phyloP scores from a whole-genome alignment of 92 coral and sea anemone species.

The Epizoanthus ramosus region DNA sequence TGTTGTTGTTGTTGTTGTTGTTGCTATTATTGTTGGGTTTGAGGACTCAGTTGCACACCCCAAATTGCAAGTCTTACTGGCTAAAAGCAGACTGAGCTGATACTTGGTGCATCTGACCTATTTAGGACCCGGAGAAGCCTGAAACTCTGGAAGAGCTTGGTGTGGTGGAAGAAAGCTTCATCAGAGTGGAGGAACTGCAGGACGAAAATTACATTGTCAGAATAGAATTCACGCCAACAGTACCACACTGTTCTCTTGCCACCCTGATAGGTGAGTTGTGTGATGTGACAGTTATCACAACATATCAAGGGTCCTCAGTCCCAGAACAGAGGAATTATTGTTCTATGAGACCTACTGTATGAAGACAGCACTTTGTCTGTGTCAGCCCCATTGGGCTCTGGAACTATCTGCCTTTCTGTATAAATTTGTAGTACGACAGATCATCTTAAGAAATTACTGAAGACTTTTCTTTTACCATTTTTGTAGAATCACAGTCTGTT shows the following conservation, averaged over 20 bases:
- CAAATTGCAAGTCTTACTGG: neutral
- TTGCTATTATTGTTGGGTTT: neutral
- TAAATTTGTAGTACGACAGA: no score
- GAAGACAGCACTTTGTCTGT: no score
- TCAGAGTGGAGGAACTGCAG: constrained; percentile 62
- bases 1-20: no score
- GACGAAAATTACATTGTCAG: constrained; percentile 67
- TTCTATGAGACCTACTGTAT: no score
- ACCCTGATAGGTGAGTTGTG: constrained; percentile 86
- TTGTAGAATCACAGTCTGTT: no score
- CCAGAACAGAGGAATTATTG: no score
- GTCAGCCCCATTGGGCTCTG: no score
- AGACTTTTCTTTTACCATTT: no score
- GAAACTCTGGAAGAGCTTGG: constrained; percentile 91
- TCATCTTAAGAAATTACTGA: no score
- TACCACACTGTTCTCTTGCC: constrained; percentile 99
- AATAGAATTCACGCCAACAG: constrained; percentile 91
- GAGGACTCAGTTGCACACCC: neutral
- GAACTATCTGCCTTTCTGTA: no score
- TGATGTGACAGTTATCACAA: no score
- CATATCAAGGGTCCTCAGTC: no score
- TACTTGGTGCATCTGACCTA: neutral
- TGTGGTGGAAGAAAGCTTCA: constrained; percentile 77
- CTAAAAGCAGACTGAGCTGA: neutral
- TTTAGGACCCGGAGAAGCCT: constrained; percentile 94